Base-by-base conservation (phyloP, 1,140 invertebrate species). In the Pseudomyrmex sp. region DNA sequence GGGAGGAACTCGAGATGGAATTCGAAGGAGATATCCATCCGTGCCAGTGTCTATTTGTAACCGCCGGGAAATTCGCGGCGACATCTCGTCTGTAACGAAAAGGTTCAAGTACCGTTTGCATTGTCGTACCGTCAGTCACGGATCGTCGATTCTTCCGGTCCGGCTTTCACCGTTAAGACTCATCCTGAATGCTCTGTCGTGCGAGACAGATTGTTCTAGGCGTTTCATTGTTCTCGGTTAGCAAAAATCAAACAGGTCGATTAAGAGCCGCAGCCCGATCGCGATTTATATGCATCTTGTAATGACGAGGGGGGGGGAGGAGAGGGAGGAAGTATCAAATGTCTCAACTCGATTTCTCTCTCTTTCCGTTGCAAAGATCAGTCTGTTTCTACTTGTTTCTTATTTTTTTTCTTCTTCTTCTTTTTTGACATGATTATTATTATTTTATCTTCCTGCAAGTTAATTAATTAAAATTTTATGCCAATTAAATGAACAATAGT, bases 71-170 rank as follows among this genome's bases (percentile, higher is more conserved):
- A 69, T 70, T 23, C 44, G 69, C 69, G 48, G 79, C 35, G 26
- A 75, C 69, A 74, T 62, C 23, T 74, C 79, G 79, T 73, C 80
- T 15, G 56, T 44, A 50, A 80, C 85, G 46, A 75, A 87, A 80
- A 88, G 68, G 66, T 74, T 83, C 61, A 82, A 56, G 54, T 79
- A 83, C 87, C 82, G 85, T 87, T 84, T 54, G 61, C 68, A 88
- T 87, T 88, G 85, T 88, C 82, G 63, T 83, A 85, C 26, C 75
- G 54, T 26, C 77, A 77, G 89, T 88, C 88, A 90, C 85, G 85
- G 83, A 90, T 89, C 89, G 88, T 85, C 86, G 88, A 82, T 82
- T 68, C 89, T 90, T 90, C 89, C 88, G 88, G 89, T 90, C 83
- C 79, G 79, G 88, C 82, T 88, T 88, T 88, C 88, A 87, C 89